These are phyloP conservation scores for Lucilia sericata DNA, from an alignment of 1,140 invertebrate genomes.

Conservation along the genomic window DNA sequence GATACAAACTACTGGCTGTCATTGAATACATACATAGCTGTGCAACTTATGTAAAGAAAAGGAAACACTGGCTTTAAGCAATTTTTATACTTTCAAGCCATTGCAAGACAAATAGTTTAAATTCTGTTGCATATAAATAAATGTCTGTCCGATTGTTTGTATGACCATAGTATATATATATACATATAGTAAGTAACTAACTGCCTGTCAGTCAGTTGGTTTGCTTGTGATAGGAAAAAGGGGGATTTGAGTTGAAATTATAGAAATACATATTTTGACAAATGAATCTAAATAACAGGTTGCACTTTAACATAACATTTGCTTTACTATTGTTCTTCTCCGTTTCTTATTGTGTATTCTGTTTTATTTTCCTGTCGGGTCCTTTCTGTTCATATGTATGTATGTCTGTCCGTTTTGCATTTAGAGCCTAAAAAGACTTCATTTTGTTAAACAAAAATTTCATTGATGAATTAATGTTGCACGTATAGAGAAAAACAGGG, in stretches of 20 bases:
- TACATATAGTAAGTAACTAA: background rate
- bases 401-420: background rate
- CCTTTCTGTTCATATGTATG: background rate
- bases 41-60: background rate
- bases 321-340: background rate
- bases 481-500: background rate
- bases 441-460: background rate
- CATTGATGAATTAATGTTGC: constrained; percentile 1
- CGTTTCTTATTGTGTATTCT: background rate
- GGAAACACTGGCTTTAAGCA: background rate
- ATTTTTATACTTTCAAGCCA: background rate
- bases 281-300: constrained; percentile 69
- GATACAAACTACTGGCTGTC: constrained; percentile 14
- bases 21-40: background rate
- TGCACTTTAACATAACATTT: constrained; percentile 49
- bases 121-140: background rate
- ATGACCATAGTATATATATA: background rate
- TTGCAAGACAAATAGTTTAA: constrained; percentile 33
- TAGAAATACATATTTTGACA: constrained; percentile 63
- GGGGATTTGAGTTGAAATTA: constrained; percentile 31
- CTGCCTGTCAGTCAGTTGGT: background rate
- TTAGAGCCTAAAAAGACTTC: background rate
- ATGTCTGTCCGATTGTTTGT: background rate
- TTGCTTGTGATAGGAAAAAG: background rate
- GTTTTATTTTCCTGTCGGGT: constrained; percentile 9